phyloP scores from a whole-genome alignment of 2,797 vertebrate genomes.

The Ptychobarbus kaznakovi region DNA sequence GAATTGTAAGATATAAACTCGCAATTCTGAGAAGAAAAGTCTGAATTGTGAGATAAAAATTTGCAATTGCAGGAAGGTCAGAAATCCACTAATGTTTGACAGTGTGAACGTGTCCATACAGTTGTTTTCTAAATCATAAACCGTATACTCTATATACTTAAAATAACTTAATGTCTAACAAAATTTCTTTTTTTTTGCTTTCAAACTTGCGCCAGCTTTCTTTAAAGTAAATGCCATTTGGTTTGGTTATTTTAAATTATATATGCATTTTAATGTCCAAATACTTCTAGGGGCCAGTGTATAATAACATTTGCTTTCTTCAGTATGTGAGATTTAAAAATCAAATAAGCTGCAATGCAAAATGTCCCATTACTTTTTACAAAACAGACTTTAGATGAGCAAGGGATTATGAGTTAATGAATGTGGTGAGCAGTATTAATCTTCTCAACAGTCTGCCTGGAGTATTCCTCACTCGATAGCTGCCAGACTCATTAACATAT shows the following conservation, averaged over 20 bases:
- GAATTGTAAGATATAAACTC: not conserved
- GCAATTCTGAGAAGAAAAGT: not conserved
- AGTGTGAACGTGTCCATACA: not conserved
- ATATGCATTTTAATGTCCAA: not conserved
- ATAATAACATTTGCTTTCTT: not conserved
- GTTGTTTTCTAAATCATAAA: not conserved
- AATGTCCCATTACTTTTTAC: slow-evolving; percentile 21
- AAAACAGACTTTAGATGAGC: slow-evolving; percentile 21
- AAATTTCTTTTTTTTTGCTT: not conserved
- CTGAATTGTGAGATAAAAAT: not conserved
- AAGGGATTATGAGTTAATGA: slow-evolving; percentile 48
- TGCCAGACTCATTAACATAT: slow-evolving; percentile 40
- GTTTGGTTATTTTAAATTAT: not conserved
- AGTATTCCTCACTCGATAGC: slow-evolving; percentile 33
- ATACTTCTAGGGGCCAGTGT: not conserved
- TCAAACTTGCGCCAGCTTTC: not conserved
- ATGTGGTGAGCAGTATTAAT: slow-evolving; percentile 43
- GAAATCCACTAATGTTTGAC: not conserved
- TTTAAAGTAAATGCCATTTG: not conserved
- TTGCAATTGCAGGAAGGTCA: not conserved
- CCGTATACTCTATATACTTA: not conserved
- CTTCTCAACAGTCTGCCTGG: slow-evolving; percentile 33
- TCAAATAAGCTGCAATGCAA: slow-evolving; percentile 4
- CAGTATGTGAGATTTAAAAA: not conserved
- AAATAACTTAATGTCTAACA: not conserved